Evolutionary conservation across 2,888 invertebrate species (phyloP), one percentile per base, ranked within the genome.

Genomic region (Cosmia trapezina): DNA sequence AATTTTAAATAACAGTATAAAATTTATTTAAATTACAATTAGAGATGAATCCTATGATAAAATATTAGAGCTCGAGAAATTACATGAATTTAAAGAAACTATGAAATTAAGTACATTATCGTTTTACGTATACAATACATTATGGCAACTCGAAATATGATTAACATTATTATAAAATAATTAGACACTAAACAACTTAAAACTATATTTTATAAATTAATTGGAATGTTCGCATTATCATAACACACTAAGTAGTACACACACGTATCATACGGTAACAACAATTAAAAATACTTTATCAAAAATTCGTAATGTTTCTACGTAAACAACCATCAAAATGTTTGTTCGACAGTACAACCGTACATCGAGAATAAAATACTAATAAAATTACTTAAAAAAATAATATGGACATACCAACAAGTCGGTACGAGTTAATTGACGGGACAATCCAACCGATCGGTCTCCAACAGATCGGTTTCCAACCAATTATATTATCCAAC

Each of bases 351-450:
- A 75, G 76, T 82, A 84, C 84, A 83, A 85, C 57, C 65, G 84
- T 83, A 89, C 85, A 78, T 86, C 83, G 79, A 84, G 81, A 83
- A 84, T 85, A 83, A 81, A 86, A 87, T 91, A 89, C 91, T 91
- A 92, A 93, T 94, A 93, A 92, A 93, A 93, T 89, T 87, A 92
- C 91, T 91, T 93, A 92, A 92, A 92, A 92, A 93, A 94, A 91
- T 93, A 94, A 94, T 91, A 93, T 94, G 94, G 95, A 94, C 95
- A 92, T 93, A 91, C 93, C 90, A 92, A 93, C 91, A 83, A 87
- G 84, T 85, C 86, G 90, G 88, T 89, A 83, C 62, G 78, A 78
- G 81, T 89, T 95, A 96, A 95, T 96, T 95, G 96, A 96, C 96
- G 93, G 94, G 90, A 89, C 91, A 93, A 90, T 88, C 92, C 93